These are phyloP conservation scores for Uloborus diversus DNA, from an alignment of 1,140 invertebrate species.

Conservation along the genomic window DNA sequence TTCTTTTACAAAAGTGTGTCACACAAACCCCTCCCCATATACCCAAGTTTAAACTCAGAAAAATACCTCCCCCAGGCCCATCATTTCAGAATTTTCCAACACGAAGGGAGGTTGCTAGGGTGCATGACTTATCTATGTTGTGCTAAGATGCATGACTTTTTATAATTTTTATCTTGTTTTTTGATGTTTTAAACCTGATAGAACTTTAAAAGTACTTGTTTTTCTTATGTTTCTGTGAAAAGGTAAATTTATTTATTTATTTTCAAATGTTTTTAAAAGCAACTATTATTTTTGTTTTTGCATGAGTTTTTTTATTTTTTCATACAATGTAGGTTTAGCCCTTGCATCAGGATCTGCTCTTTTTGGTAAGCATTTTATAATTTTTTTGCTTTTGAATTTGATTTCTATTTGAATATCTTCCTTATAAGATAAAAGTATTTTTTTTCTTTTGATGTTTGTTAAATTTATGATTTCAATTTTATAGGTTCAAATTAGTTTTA, in stretches of 20 bases:
- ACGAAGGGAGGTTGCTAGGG: too few relatives aligned
- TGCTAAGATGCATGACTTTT: too few relatives aligned
- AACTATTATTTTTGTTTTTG: conserved; percentile 29
- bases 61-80: too few relatives aligned
- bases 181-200: background rate
- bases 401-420: too few relatives aligned
- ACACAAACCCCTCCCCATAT: too few relatives aligned
- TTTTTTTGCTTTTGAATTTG: conserved; percentile 1
- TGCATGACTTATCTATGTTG: too few relatives aligned
- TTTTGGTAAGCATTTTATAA: conserved; percentile 32
- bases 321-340: conserved; percentile 43
- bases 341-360: conserved; percentile 37
- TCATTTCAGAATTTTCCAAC: too few relatives aligned
- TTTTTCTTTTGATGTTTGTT: background rate
- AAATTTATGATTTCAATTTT: background rate
- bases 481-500: background rate
- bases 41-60: too few relatives aligned
- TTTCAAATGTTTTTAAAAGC: too few relatives aligned
- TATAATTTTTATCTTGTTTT: too few relatives aligned
- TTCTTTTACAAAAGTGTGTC: too few relatives aligned
- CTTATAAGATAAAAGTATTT: background rate
- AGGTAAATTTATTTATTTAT: conserved; percentile 6
- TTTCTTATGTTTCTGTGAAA: background rate
- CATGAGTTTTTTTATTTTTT: conserved; percentile 56
- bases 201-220: background rate